Evolutionary conservation across 2,113 vertebrate genomes (phyloP).

Genomic region (Capreolus pygargus): DNA sequence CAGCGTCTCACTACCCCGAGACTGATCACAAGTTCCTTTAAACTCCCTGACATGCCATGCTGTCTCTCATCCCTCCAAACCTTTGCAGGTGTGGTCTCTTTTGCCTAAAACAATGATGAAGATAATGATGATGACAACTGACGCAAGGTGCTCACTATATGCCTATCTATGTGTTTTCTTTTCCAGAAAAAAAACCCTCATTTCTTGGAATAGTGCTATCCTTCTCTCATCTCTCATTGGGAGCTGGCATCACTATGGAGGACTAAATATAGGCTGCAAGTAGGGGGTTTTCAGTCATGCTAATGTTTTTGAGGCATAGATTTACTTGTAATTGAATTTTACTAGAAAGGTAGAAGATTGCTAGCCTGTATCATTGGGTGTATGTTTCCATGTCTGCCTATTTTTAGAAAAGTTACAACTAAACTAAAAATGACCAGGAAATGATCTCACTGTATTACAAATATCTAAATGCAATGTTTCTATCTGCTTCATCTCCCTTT

Average conservation of each 20-base stretch:
- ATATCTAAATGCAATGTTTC: not conserved
- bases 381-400: not conserved
- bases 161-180: not conserved
- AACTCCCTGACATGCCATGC: not conserved
- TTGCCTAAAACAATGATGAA: not conserved
- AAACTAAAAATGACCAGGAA: not conserved
- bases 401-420: slow-evolving; percentile 30
- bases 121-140: not conserved
- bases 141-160: not conserved
- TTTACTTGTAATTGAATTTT: not conserved
- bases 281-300: not conserved
- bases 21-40: not conserved
- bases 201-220: not conserved
- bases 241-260: not conserved
- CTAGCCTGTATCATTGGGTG: not conserved
- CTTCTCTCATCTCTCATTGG: not conserved
- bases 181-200: not conserved
- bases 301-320: not conserved
- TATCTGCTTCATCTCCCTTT: not conserved
- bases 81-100: not conserved
- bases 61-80: not conserved
- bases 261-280: not conserved
- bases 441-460: not conserved
- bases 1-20: not conserved
- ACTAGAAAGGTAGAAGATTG: slow-evolving; percentile 11